Evolutionary conservation across 2,888 invertebrate species (phyloP), one percentile per base, ranked within the genome.

Genomic region (Xanthostigma xanthostigma): DNA sequence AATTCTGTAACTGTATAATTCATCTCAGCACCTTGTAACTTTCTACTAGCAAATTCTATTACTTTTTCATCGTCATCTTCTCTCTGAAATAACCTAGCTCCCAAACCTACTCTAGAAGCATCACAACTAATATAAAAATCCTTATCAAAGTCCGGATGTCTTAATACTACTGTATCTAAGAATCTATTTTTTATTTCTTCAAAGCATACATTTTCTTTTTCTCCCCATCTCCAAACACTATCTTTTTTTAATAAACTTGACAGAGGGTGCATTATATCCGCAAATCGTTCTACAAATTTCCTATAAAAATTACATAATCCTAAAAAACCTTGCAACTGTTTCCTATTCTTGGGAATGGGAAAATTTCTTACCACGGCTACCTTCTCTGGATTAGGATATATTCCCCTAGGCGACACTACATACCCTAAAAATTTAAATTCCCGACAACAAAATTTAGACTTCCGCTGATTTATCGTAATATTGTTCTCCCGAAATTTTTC

Each of bases 261-360:
- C 33, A 42, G 33, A 27, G 14, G 43, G 8, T n/a, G 8, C 6
- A 33, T 42, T 8, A 42, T 9, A 42, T 42, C 14, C 11, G 27
- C 33, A 42, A 42, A 42, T 42, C 33, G 14, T 10, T 13, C 33
- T 27, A 42, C 14, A 27, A 42, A 52, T 36, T 48, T 3, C 10
- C 51, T n/a, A 37, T 53, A 46, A 44, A 49, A 53, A 40, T 53
- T 53, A 10, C 41, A 41, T 1, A 53, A 33, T 9, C 50, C 52
- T 11, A 52, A 40, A 40, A 50, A 52, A 2, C 48, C 43, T 14
- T 50, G 42, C 17, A 53, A 35, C 3, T 44, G 27, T 45, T 48
- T 49, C 5, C 45, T 17, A 35, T 49, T 49, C 12, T 14, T 13
- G 13, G 51, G 53, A 27, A 10, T n/a, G 10, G 53, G 53, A 34